Evolutionary conservation across 2,797 vertebrate genomes (phyloP).

Genomic region (Sparus aurata): DNA sequence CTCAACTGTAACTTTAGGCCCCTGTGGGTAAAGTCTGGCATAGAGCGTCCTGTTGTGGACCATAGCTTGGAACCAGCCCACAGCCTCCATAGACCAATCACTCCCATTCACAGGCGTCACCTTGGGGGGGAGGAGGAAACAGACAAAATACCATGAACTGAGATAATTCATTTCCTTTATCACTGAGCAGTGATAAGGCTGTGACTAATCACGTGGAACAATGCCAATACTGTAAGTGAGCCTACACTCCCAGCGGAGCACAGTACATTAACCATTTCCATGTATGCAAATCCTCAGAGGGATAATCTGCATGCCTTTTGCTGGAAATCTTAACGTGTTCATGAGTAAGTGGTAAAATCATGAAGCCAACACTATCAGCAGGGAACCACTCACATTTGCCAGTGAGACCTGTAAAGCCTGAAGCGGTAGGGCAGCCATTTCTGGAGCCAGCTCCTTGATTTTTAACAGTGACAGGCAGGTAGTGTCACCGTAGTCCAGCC

Average conservation of each 20-base stretch:
- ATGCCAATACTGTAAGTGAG: conserved; percentile 43
- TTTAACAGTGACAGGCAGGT: conserved; percentile 73
- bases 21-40: conserved; percentile 81
- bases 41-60: conserved; percentile 81
- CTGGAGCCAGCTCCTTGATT: conserved; percentile 71
- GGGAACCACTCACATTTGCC: conserved; percentile 75
- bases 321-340: not conserved
- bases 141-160: conserved; percentile 51
- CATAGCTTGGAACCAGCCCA: conserved; percentile 82
- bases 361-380: not conserved
- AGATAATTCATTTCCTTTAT: conserved; percentile 69
- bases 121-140: conserved; percentile 68
- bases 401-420: conserved; percentile 84
- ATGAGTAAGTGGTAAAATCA: not conserved
- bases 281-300: conserved; percentile 42
- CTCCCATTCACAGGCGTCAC: conserved; percentile 79
- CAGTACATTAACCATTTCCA: conserved; percentile 46
- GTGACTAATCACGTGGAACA: conserved; percentile 66
- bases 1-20: conserved; percentile 72
- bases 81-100: conserved; percentile 81
- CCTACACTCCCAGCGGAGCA: conserved; percentile 13
- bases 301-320: not conserved
- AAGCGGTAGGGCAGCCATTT: conserved; percentile 72
- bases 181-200: conserved; percentile 52
- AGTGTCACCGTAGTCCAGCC: conserved; percentile 83